Evolutionary conservation across 2,113 vertebrate species (phyloP), one percentile per base, ranked within the genome.

Genomic region (Geococcyx californianus): DNA sequence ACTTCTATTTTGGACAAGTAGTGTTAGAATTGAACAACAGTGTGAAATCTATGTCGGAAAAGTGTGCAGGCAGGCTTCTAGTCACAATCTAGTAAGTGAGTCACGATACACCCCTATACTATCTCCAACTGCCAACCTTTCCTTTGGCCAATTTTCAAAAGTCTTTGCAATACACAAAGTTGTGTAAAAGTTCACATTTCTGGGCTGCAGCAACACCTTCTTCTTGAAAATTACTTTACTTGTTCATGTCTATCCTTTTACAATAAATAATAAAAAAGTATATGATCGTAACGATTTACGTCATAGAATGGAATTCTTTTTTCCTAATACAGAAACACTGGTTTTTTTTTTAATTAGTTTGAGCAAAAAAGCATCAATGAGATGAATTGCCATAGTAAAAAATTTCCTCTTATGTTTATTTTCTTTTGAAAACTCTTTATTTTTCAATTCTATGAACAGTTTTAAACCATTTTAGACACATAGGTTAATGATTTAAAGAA

Each of bases 381-480:
- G 59, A 62, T 67, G 94, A 94, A 75, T 95, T 96, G 93, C 31
- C 82, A 94, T 67, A 78, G 38, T 52, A 92, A 94, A 96, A 96
- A 95, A 96, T 17, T 83, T 85, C 40, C 75, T 82, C 95, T 44
- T 24, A 10, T 90, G 56, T 81, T 95, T 95, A 92, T 96, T 95
- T 96, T 93, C 82, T 95, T 94, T 93, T 81, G 59, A 94, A 97
- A 96, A 56, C 8, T 20, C 66, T 68, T 94, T 96, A 55, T 97
- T 97, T 97, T 93, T 87, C 49, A 82, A 36, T 59, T 94, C 54
- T 66, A 49, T 89, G 70, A 73, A 33, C 19, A 86, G n/a, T 63
- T 96, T 75, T 84, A 90, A 92, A 63, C 75, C 68, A 33, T 90
- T 94, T 90, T 72, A 77, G 76, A 64, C 42, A 68, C 20, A 38